Percentiles rank a stretch among this genome's conserved stretches.
Evolutionary conservation across 2,888 invertebrate genomes (phyloP).

Genomic region (Phoenoteleia sp.): DNA sequence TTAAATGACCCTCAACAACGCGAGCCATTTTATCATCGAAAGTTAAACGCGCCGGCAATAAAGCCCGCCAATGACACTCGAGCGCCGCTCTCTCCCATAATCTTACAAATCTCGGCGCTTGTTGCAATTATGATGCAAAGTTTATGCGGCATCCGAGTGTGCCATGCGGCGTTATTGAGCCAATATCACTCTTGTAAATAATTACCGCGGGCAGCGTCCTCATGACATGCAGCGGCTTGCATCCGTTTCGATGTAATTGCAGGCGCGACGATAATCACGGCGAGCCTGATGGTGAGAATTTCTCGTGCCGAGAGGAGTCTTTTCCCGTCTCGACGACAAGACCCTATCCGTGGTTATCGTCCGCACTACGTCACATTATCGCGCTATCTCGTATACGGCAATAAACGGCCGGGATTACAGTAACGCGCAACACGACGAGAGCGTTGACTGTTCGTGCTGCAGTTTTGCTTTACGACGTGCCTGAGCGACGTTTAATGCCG

Average conservation of each 20-base stretch:
- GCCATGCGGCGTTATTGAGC: conserved; percentile 54
- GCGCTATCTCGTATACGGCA: conserved; percentile 75
- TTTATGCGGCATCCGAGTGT: conserved; percentile 39
- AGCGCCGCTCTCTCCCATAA: conserved; percentile 24
- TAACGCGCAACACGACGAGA: conserved; percentile 74
- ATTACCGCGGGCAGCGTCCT: conserved; percentile 35
- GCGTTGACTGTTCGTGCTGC: conserved; percentile 79
- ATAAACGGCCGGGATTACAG: conserved; percentile 75
- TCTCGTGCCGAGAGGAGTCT: conserved; percentile 24
- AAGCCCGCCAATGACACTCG: conserved; percentile 33
- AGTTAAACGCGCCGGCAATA: conserved; percentile 42
- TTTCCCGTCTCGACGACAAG: conserved; percentile 48
- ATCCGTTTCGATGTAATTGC: conserved; percentile 68
- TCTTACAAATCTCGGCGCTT: conserved; percentile 61
- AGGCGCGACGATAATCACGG: conserved; percentile 53
- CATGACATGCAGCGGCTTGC: conserved; percentile 46
- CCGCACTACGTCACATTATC: conserved; percentile 65
- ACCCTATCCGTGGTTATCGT: conserved; percentile 64
- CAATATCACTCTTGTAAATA: conserved; percentile 59
- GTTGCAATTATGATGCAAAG: conserved; percentile 64
- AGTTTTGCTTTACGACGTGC: conserved; percentile 84
- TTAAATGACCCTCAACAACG: conserved; percentile 78
- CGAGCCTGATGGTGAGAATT: conserved; percentile 56
- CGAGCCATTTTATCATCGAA: conserved; percentile 59
- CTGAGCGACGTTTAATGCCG: conserved; percentile 84